Percentiles rank a stretch among this genome's conserved stretches.
phyloP scores from a whole-genome alignment of 2,113 vertebrate species.

The Aramus guarauna region DNA sequence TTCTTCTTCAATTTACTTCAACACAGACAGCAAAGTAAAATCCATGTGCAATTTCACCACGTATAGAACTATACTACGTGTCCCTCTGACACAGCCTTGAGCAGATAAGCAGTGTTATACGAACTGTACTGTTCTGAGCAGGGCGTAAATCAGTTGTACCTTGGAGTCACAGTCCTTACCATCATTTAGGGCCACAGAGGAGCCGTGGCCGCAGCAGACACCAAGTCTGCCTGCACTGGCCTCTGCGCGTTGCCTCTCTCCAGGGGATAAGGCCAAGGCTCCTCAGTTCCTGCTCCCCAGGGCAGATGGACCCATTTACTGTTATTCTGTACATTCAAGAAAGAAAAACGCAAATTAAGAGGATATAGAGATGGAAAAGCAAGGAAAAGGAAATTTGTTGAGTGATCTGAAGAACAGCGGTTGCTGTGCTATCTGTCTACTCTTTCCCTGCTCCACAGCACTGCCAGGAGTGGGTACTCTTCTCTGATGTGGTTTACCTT shows the following conservation, averaged over 20 bases:
- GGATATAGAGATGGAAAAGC: neutral
- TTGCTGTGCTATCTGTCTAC: neutral
- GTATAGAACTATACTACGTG: rapidly evolving
- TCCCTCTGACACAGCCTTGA: neutral
- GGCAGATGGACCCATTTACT: neutral
- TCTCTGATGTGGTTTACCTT: neutral
- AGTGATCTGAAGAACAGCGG: neutral
- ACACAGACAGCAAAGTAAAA: neutral
- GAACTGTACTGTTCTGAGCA: neutral
- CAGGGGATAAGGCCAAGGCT: neutral
- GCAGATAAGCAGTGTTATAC: neutral
- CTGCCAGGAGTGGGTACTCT: rapidly evolving
- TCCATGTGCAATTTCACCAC: rapidly evolving
- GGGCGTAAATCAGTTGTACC: neutral
- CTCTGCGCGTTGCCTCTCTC: neutral
- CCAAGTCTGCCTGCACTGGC: neutral
- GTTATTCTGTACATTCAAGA: neutral
- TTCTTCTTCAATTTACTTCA: neutral
- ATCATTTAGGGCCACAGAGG: neutral
- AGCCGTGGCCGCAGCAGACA: neutral
- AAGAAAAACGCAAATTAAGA: neutral
- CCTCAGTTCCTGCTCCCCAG: neutral
- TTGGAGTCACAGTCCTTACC: neutral
- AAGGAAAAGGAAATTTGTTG: neutral
- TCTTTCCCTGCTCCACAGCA: neutral